phyloP scores from a whole-genome alignment of 2,888 invertebrate genomes.

The Scaptomyza polygonia region DNA sequence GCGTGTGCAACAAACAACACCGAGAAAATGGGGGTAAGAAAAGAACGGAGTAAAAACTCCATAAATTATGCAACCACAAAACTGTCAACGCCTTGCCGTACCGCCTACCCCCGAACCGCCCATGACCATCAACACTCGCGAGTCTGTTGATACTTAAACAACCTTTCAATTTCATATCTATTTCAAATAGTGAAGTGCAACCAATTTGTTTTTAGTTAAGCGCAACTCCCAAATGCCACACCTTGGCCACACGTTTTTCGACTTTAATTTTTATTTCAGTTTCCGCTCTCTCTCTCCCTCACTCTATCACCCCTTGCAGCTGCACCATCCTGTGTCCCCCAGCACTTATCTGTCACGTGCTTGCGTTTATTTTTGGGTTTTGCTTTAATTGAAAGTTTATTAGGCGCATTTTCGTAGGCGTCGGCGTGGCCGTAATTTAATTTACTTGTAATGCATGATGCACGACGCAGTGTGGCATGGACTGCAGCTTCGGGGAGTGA shows the following conservation, averaged over 20 bases:
- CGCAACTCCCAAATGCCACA: conserved; percentile 47
- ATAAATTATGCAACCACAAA: conserved; percentile 70
- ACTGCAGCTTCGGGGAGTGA: conserved; percentile 25
- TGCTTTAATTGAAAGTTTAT: conserved; percentile 78
- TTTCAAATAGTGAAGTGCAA: conserved; percentile 60
- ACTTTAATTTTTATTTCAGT: conserved; percentile 7
- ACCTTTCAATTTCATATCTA: conserved; percentile 32
- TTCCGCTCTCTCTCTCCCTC: too few relatives aligned
- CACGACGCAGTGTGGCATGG: conserved; percentile 21
- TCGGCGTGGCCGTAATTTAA: conserved; percentile 64
- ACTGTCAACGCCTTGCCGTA: conserved; percentile 66
- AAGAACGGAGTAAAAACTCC: conserved; percentile 47
- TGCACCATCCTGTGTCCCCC: background rate
- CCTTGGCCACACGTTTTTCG: conserved; percentile 56
- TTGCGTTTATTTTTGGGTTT: conserved; percentile 58
- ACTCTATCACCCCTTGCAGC: conserved; percentile 13
- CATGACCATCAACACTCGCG: too few relatives aligned
- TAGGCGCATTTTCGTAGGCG: conserved; percentile 52
- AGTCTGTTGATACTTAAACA: background rate
- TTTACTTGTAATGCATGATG: conserved; percentile 63
- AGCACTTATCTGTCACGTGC: background rate
- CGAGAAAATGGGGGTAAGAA: conserved; percentile 17
- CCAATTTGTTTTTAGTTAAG: conserved; percentile 63
- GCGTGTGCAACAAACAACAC: conserved; percentile 55
- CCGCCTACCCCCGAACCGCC: conserved; percentile 1